Evolutionary conservation across 2,797 vertebrate genomes (phyloP), one percentile per base, ranked within the genome.

Genomic region (Argyrosomus regius): DNA sequence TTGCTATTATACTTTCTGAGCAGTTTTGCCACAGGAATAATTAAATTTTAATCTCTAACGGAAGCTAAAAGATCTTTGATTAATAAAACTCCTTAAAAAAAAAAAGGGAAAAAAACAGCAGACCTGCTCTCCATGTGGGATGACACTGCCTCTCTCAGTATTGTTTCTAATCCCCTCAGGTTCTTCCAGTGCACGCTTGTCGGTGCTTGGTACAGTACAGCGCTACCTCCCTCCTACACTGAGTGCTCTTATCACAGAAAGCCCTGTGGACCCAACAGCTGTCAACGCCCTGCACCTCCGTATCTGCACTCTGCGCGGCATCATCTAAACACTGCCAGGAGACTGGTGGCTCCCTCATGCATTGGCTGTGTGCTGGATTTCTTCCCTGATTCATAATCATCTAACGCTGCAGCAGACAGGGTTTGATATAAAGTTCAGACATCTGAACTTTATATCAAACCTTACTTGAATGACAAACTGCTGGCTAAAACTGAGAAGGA

Each of bases 181-280:
- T 72, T 57, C 26, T 39, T 54, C 31, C 41, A 13, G 46, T 54
- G 20, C 64, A 45, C 3, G 11, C 62, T 54, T 31, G 52, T 48
- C 41, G 3, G 66, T 62, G 66, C 75, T 65, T 53, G 61, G 68
- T 75, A 75, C 43, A 63, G 80, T 63, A 13, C 59, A 6, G 46
- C 43, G 5, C 59, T 24, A 22, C 20, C 45, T 41, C 35, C 64
- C 62, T 71, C 68, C 77, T 63, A 74, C 76, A 58, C 67, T 59
- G 28, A 82, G 62, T 49, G 76, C 69, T 85, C 79, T 83, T 83
- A 87, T 88, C 86, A 79, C 41, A 66, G 54, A 80, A 73, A 87
- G 60, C 75, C 75, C 81, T 45, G 67, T 54, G 68, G 78, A 75
- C 77, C 73, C 59, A 80, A 45, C 83, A 81, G 68, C 83, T 86